Conservation (phyloP, 2,888 invertebrate genomes). For the Philaethria dido region DNA sequence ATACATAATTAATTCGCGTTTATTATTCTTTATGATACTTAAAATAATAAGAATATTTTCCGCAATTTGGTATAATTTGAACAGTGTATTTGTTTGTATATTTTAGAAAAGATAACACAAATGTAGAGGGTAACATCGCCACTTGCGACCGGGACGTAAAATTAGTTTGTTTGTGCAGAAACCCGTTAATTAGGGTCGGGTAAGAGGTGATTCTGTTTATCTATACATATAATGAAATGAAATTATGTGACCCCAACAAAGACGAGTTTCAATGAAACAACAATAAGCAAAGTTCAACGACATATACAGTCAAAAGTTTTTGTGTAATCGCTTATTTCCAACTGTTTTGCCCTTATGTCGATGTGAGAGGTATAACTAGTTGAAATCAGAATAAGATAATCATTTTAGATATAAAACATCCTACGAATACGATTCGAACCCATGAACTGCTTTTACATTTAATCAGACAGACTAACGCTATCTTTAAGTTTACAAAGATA, state of each 20-base stretch:
- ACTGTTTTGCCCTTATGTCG: not conserved
- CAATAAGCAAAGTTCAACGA: conserved; percentile 1
- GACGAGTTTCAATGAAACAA: conserved; percentile 6
- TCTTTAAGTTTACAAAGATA: not conserved
- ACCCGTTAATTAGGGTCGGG: conserved; percentile 25
- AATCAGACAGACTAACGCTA: too few relatives aligned
- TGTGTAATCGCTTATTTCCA: not conserved
- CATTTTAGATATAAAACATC: too few relatives aligned
- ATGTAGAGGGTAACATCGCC: not conserved
- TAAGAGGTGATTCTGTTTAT: conserved; percentile 25
- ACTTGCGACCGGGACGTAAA: conserved; percentile 14
- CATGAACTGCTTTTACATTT: too few relatives aligned
- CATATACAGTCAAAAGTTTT: not conserved
- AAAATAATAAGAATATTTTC: not conserved
- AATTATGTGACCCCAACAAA: conserved; percentile 6
- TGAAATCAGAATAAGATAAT: not conserved
- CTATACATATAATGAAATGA: conserved; percentile 7
- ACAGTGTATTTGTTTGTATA: conserved; percentile 12
- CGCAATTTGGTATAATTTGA: conserved; percentile 2
- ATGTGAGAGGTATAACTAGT: not conserved
- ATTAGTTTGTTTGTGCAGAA: conserved; percentile 30
- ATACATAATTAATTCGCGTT: not conserved
- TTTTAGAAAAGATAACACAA: conserved; percentile 24
- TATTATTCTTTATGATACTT: not conserved
- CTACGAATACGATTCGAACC: too few relatives aligned